A percentile compares a stretch with the other conserved stretches of the same genome.
phyloP scores from a whole-genome alignment of 2,113 vertebrate genomes.

The Notechis scutatus region DNA sequence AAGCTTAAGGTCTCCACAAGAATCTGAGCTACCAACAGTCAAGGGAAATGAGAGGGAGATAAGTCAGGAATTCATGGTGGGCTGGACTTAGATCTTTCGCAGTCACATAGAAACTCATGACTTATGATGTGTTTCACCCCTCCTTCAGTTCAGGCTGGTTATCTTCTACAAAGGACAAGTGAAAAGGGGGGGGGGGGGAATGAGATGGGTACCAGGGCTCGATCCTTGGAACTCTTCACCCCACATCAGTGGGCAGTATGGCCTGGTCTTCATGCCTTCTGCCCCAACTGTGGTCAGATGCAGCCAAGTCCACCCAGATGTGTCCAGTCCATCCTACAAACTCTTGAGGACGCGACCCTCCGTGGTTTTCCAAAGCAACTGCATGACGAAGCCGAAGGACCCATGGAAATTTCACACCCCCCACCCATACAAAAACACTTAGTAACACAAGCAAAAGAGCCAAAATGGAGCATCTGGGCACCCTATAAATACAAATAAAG shows the following conservation, averaged over 20 bases:
- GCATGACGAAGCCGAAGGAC: background rate
- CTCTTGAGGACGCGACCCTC: rapidly evolving
- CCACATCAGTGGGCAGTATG: background rate
- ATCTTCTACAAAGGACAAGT: background rate
- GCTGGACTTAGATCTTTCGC: background rate
- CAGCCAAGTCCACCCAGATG: background rate
- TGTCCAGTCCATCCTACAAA: background rate
- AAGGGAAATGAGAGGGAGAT: background rate
- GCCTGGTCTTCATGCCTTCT: background rate
- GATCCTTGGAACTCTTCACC: background rate
- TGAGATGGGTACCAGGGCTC: background rate
- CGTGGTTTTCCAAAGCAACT: background rate
- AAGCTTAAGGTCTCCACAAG: background rate
- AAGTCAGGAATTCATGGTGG: background rate
- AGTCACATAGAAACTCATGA: background rate
- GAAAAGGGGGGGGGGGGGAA: background rate
- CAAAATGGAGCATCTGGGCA: background rate
- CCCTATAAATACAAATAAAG: background rate
- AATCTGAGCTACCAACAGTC: background rate
- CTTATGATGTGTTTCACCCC: background rate
- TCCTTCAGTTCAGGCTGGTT: background rate
- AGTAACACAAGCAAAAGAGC: background rate
- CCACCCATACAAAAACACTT: background rate
- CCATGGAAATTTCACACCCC: background rate
- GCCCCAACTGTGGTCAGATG: background rate